Conservation (phyloP, 2,797 vertebrate genomes). For the Neopelma chrysocephalum region DNA sequence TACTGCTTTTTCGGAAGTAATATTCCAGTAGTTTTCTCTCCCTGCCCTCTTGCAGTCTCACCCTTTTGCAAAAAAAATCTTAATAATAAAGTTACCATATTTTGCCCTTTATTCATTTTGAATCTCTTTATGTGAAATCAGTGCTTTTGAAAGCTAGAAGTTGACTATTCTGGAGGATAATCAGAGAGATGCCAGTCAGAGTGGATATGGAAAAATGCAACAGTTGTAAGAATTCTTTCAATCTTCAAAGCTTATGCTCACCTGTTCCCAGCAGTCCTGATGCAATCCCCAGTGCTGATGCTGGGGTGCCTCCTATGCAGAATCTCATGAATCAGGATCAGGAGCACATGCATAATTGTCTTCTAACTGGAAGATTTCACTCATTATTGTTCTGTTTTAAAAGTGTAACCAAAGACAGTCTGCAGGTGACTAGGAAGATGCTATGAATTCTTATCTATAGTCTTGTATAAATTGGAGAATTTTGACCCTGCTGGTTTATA, state of each 20-base stretch:
- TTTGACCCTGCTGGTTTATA: neutral
- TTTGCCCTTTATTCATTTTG: neutral
- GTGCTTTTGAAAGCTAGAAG: neutral
- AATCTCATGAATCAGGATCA: fast-evolving
- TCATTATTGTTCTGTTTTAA: neutral
- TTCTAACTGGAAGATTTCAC: neutral
- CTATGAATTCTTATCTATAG: neutral
- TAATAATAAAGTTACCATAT: neutral
- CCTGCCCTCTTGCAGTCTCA: neutral
- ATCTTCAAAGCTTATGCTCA: neutral
- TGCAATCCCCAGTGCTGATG: neutral
- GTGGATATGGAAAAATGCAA: neutral
- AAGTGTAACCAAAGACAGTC: neutral
- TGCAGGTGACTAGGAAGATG: neutral
- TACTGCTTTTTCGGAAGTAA: neutral
- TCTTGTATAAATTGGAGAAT: neutral
- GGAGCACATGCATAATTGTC: fast-evolving
- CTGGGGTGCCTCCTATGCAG: neutral
- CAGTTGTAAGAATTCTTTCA: neutral
- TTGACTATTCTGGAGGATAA: neutral
- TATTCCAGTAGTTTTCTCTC: neutral
- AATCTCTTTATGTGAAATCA: neutral
- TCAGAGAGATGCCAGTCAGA: neutral
- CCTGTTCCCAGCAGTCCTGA: neutral
- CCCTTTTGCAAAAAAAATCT: neutral